Conservation (phyloP, 2,797 vertebrate genomes). For the Enteromius radiatus region DNA sequence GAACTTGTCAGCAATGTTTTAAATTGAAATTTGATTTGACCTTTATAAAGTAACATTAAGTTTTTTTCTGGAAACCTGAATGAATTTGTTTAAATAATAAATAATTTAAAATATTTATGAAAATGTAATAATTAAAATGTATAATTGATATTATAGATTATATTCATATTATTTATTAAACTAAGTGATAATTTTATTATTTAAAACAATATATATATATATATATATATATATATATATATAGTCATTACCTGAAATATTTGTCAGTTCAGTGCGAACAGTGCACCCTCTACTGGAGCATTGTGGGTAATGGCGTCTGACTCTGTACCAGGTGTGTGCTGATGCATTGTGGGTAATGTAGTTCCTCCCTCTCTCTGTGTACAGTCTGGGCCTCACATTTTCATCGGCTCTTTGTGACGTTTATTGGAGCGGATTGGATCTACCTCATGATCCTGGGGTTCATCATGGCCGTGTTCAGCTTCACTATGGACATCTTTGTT, state of each 20-base stretch:
- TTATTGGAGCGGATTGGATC: conserved; percentile 33
- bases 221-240: no score
- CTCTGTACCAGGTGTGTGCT: neutral
- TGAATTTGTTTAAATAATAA: neutral
- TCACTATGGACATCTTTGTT: conserved; percentile 1
- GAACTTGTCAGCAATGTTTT: neutral
- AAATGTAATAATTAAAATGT: neutral
- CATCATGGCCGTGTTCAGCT: neutral
- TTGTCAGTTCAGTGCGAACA: neutral
- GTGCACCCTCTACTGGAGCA: neutral
- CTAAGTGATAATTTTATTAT: no score
- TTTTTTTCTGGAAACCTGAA: neutral
- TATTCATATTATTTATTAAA: no score
- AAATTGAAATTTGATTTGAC: neutral
- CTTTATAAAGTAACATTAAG: neutral
- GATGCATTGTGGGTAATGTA: conserved; percentile 22
- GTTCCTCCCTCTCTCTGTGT: neutral
- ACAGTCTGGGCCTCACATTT: neutral
- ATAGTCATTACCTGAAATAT: neutral
- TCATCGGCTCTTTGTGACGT: neutral
- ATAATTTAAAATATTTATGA: neutral
- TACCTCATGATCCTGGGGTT: conserved; percentile 25
- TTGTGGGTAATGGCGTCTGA: neutral
- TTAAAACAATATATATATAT: no score
- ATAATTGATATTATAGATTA: neutral